Evolutionary conservation across 2,888 invertebrate genomes (phyloP).

Genomic region (Allolobophora icterica): DNA sequence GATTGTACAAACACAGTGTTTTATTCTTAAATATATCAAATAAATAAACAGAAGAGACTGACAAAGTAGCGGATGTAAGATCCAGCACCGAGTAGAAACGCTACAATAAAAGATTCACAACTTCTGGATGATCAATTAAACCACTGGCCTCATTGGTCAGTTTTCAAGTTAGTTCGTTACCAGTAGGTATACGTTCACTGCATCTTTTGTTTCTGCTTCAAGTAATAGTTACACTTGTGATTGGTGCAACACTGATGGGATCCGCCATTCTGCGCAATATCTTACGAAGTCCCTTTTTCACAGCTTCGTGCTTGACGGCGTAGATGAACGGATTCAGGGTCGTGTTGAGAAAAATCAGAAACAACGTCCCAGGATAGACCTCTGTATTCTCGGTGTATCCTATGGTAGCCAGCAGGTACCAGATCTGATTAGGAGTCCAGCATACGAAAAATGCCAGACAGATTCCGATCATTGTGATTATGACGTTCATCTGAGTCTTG

Average conservation of each 20-base stretch:
- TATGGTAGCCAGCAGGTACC: background rate
- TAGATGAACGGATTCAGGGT: slow-evolving; percentile 31
- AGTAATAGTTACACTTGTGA: background rate
- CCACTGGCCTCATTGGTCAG: no score
- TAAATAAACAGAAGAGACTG: no score
- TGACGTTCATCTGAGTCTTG: slow-evolving; percentile 26
- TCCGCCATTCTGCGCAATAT: background rate
- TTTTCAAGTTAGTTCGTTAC: no score
- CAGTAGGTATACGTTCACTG: no score
- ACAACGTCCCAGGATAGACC: background rate
- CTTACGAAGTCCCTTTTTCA: background rate
- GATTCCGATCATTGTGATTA: slow-evolving; percentile 21
- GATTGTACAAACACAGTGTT: no score
- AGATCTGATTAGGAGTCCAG: slow-evolving; percentile 35
- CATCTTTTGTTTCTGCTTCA: background rate
- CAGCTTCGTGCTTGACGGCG: slow-evolving; percentile 24
- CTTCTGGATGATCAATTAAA: no score
- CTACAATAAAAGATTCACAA: no score
- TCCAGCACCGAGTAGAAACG: no score
- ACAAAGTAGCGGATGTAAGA: no score
- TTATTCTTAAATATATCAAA: no score
- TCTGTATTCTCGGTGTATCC: background rate
- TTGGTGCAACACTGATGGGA: background rate
- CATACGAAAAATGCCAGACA: slow-evolving; percentile 21
- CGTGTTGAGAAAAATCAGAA: slow-evolving; percentile 28